phyloP scores from a whole-genome alignment of 64 coral and sea anemone genomes.

The Hydrozoanthus tunicans region DNA sequence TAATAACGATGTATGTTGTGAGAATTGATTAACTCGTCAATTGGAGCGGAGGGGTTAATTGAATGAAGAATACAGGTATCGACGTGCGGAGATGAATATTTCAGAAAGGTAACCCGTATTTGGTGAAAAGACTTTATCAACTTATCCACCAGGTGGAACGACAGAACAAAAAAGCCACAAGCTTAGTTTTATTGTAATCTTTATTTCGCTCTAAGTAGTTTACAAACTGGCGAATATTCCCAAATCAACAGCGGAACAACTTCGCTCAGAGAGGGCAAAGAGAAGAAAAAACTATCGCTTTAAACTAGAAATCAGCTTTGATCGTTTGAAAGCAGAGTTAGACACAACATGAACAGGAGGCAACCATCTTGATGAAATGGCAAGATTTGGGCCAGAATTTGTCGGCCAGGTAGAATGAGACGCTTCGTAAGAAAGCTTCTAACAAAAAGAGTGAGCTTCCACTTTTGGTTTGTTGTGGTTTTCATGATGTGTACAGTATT shows the following conservation, averaged over 20 bases:
- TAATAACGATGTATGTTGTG: too few species aligned
- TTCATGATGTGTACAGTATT: slow-evolving; percentile 57
- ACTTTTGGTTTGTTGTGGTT: slow-evolving; percentile 52
- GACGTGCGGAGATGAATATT: slow-evolving; percentile 35
- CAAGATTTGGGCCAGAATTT: slow-evolving; percentile 12
- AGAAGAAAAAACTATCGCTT: neutral
- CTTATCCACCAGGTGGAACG: slow-evolving; percentile 33
- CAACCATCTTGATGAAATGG: slow-evolving; percentile 7
- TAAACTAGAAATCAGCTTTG: slow-evolving; percentile 21
- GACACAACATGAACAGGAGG: neutral
- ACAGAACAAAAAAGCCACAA: slow-evolving; percentile 25
- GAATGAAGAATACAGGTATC: neutral
- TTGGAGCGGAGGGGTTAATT: neutral
- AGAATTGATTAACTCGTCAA: too few species aligned
- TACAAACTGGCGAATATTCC: neutral
- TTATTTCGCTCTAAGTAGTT: neutral
- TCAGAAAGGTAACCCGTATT: slow-evolving; percentile 4
- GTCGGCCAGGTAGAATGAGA: slow-evolving; percentile 57
- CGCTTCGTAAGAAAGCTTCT: slow-evolving; percentile 42
- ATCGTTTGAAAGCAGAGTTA: slow-evolving; percentile 7
- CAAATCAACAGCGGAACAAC: slow-evolving; percentile 8
- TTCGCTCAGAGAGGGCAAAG: neutral
- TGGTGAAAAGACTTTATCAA: neutral
- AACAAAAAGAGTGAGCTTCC: slow-evolving; percentile 25
- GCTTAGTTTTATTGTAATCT: slow-evolving; percentile 6